A percentile compares a stretch with the other conserved stretches of the same genome.
Evolutionary conservation across 2,797 vertebrate species (phyloP).

Genomic region (Stomatorhinus walkeri): DNA sequence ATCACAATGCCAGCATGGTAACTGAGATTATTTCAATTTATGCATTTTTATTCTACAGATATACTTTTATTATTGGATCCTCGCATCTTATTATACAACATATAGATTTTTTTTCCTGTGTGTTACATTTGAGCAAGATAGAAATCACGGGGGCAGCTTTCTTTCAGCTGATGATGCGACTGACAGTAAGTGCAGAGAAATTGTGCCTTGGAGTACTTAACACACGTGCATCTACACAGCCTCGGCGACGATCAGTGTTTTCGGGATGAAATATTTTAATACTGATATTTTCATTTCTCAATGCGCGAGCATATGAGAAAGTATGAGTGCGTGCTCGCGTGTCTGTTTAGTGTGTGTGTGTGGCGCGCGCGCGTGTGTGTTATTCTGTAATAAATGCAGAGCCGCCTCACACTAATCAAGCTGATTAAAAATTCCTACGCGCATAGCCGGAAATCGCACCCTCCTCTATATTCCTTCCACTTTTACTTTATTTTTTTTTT

Average conservation of each 20-base stretch:
- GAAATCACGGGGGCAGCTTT: neutral
- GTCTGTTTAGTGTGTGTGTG: slow-evolving; percentile 26
- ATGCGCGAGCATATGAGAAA: neutral
- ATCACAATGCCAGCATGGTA: slow-evolving; percentile 12
- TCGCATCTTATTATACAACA: neutral
- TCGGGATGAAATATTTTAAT: neutral
- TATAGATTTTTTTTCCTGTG: neutral
- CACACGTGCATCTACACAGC: slow-evolving; percentile 3
- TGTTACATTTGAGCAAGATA: neutral
- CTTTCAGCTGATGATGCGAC: slow-evolving; percentile 6
- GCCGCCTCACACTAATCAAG: slow-evolving; percentile 88
- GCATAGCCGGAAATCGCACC: slow-evolving; percentile 76
- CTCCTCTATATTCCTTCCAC: slow-evolving; percentile 41
- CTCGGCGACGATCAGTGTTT: neutral
- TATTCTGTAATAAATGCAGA: slow-evolving; percentile 71
- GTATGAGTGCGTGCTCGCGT: neutral
- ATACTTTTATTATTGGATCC: neutral
- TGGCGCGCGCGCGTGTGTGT: slow-evolving; percentile 25
- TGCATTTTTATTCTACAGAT: neutral
- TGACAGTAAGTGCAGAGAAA: slow-evolving; percentile 16
- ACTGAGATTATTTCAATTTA: neutral
- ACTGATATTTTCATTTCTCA: neutral
- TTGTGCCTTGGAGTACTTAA: slow-evolving; percentile 6
- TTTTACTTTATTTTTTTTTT: slow-evolving; percentile 48
- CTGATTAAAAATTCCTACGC: slow-evolving; percentile 90